These are phyloP conservation scores for Aptenodytes patagonicus DNA, from an alignment of 2,113 vertebrate species.

Conservation along the genomic window DNA sequence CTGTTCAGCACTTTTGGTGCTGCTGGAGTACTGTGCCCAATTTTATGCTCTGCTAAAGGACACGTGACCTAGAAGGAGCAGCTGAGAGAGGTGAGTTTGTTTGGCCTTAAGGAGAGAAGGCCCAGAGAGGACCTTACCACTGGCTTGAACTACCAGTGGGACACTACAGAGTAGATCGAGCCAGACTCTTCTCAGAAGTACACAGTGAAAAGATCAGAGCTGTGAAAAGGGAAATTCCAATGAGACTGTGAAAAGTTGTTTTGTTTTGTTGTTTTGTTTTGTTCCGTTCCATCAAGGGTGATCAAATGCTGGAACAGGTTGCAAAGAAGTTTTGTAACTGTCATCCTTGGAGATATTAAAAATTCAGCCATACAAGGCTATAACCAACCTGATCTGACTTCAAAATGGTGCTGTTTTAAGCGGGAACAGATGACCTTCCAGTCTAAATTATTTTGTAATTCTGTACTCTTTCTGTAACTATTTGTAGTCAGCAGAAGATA, in stretches of 20 bases:
- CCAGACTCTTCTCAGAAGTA: background rate
- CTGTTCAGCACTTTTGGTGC: background rate
- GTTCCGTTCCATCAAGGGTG: background rate
- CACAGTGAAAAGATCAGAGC: background rate
- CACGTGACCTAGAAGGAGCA: background rate
- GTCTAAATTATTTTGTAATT: background rate
- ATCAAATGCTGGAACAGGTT: background rate
- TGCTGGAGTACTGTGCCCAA: background rate
- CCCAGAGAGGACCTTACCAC: background rate
- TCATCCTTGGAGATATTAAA: background rate
- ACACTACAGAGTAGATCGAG: background rate
- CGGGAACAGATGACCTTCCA: background rate
- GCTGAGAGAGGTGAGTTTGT: background rate
- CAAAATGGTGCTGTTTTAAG: background rate
- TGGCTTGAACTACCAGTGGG: background rate
- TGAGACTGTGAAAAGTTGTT: background rate
- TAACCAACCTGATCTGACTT: background rate
- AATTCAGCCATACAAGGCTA: background rate
- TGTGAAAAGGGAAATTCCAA: background rate
- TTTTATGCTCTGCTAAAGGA: background rate
- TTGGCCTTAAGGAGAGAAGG: background rate
- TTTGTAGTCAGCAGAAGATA: background rate
- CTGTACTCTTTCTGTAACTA: background rate
- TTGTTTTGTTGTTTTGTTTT: background rate
- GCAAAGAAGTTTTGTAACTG: background rate